Evolutionary conservation across 2,113 vertebrate genomes (phyloP).

Genomic region (Heterotilapia buettikoferi): DNA sequence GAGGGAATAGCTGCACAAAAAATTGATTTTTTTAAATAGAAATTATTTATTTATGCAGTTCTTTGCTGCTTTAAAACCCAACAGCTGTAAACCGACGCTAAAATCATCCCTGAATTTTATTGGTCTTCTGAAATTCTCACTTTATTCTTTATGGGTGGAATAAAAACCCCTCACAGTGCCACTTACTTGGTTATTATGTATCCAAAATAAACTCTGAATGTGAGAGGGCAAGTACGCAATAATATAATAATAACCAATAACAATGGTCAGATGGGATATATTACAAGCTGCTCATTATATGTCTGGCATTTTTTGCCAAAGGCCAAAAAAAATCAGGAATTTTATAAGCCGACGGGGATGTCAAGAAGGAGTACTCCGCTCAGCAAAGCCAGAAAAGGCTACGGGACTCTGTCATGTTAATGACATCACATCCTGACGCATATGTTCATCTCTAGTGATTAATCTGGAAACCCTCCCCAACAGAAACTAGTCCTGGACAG

Average conservation of each 20-base stretch:
- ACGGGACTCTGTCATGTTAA: background rate
- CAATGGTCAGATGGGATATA: background rate
- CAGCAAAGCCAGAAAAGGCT: background rate
- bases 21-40: rapidly evolving
- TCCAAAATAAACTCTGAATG: background rate
- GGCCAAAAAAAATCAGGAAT: background rate
- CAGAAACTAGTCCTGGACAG: background rate
- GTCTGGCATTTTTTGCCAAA: background rate
- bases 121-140: background rate
- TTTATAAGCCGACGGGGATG: background rate
- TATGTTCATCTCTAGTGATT: background rate
- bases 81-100: rapidly evolving
- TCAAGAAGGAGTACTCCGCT: background rate
- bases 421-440: background rate
- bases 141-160: background rate
- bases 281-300: background rate
- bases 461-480: background rate
- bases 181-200: background rate
- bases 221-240: background rate
- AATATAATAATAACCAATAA: background rate
- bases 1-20: background rate
- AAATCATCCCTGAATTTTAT: background rate
- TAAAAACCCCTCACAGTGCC: background rate
- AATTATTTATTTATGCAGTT: background rate
- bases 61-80: background rate